These are phyloP conservation scores for Micromesistius poutassou DNA, from an alignment of 2,797 vertebrate species.

Conservation along the genomic window DNA sequence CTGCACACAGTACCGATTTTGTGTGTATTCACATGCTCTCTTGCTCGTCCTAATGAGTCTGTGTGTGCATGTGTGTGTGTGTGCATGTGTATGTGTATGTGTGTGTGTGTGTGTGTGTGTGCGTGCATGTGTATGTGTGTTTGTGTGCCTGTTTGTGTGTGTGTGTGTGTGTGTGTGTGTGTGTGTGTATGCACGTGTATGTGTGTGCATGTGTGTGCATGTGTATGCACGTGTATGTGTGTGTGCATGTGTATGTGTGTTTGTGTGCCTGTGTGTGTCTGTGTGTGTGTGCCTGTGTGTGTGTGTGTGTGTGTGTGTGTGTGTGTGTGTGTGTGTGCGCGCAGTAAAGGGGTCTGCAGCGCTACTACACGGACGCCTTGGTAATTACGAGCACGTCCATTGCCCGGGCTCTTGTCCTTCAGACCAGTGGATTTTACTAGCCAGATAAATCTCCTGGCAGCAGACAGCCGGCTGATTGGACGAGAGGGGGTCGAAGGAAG, in stretches of 20 bases:
- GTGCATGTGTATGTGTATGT: conserved; percentile 14
- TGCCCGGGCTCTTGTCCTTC: conserved; percentile 34
- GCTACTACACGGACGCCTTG: conserved; percentile 27
- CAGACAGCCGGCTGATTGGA: conserved; percentile 33
- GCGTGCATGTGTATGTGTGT: conserved; percentile 20
- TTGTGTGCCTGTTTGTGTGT: conserved; percentile 18
- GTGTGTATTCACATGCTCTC: conserved; percentile 24
- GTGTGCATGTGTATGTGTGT: conserved; percentile 20
- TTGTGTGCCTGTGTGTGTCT: conserved; percentile 18
- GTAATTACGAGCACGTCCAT: conserved; percentile 41
- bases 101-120: conserved; percentile 23
- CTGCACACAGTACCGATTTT: conserved; percentile 30
- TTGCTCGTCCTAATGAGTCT: not conserved
- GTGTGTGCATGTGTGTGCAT: conserved; percentile 22
- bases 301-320: conserved; percentile 15
- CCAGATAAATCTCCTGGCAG: conserved; percentile 15
- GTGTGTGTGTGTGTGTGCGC: conserved; percentile 21
- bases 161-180: conserved; percentile 23
- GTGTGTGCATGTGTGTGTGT: not conserved
- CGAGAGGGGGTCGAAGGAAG: conserved; percentile 30
- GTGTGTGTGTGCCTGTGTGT: conserved; percentile 17
- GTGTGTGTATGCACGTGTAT: conserved; percentile 11
- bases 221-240: conserved; percentile 22
- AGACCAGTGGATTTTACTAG: conserved; percentile 19
- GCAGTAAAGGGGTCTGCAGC: conserved; percentile 35